Base-by-base conservation (phyloP, 2,888 invertebrate genomes). In the Trissoscelio sp. region DNA sequence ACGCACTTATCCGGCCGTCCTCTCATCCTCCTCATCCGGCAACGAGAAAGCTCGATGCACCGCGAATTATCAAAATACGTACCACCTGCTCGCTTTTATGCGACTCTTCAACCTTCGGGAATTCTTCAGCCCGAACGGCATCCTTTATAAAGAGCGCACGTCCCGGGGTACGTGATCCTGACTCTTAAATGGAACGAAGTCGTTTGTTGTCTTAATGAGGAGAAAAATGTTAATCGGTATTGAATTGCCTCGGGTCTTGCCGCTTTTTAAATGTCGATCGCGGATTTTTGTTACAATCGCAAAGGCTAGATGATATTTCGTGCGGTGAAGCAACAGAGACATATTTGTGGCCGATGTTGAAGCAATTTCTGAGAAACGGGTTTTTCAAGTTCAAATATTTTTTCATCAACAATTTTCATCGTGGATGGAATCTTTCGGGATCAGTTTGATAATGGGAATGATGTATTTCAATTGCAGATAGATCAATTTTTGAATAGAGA, bases 31-130 rank as follows among this genome's bases (percentile, higher is more conserved):
- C 31, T 67, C 64, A 62, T 79, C 69, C 69, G 72, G 20, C 64
- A 72, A 70, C 67, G 66, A 82, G 70, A 70, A 66, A 69, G 37
- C 78, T 51, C 64, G 78, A 74, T 84, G 85, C 87, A 85, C 86
- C 85, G 85, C 88, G 88, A 88, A 88, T 88, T 86, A 86, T 87
- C 87, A 85, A 87, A 87, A 88, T 86, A 86, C 79, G 81, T 83
- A 79, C 82, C 87, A 85, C 84, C 86, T 85, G 86, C 85, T 86
- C 84, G 83, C 80, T 86, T 84, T 81, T 86, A 85, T 83, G 84
- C 80, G 86, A 81, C 80, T 83, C 83, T 77, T 79, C 72, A 82
- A 53, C 79, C 82, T 82, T 75, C 70, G 72, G 42, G 51, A 75
- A 77, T 79, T 75, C 58, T 62, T 55, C 0, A 12, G 28, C 42